A percentile compares a stretch with the other conserved stretches of the same genome.
phyloP scores from a whole-genome alignment of 2,797 vertebrate genomes.

The Centroberyx gerrardi region DNA sequence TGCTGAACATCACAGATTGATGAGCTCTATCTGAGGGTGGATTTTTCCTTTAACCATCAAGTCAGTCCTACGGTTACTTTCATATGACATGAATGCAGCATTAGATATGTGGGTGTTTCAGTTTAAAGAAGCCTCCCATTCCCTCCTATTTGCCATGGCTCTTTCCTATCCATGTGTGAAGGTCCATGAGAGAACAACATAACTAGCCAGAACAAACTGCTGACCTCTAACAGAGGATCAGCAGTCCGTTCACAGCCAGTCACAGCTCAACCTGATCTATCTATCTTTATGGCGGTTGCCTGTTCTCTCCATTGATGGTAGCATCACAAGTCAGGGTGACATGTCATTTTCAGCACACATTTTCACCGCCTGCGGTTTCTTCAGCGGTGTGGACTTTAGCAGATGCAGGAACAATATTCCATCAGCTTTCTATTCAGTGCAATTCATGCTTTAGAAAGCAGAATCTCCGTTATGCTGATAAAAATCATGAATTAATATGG shows the following conservation, averaged over 20 bases:
- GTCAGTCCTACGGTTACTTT: no score
- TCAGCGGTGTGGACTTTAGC: not conserved
- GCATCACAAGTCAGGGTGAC: constrained; percentile 14
- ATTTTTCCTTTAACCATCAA: no score
- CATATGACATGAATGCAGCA: no score
- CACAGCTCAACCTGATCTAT: not conserved
- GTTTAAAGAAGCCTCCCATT: no score
- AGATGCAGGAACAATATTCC: not conserved
- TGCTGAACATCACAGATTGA: no score
- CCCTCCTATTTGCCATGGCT: no score
- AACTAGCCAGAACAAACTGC: no score
- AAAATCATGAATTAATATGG: constrained; percentile 3
- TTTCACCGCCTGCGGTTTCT: no score
- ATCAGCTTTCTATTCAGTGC: not conserved
- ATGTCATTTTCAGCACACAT: not conserved
- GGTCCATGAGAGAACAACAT: no score
- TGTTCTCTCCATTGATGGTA: not conserved
- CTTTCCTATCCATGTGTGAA: no score
- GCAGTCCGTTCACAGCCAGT: not conserved
- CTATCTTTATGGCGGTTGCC: constrained; percentile 5
- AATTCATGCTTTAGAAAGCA: not conserved
- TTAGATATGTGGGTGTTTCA: no score
- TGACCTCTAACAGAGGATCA: not conserved
- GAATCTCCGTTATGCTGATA: not conserved
- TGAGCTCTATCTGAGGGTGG: no score